phyloP scores from a whole-genome alignment of 1,140 invertebrate species.

The Caligus rogercresseyi region DNA sequence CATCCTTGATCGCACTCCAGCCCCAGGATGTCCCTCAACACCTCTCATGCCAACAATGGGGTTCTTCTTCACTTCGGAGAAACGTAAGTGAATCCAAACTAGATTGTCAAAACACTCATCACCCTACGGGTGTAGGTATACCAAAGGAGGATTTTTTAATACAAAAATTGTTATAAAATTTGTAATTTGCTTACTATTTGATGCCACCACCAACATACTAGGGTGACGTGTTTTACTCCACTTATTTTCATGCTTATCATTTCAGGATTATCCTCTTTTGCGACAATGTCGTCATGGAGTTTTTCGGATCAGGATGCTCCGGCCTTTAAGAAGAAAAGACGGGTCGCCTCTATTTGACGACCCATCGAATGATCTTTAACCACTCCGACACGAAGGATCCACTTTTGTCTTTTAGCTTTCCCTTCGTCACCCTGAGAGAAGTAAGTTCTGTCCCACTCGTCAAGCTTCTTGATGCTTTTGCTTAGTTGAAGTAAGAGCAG shows the following conservation, averaged over 20 bases:
- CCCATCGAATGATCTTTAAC: conserved; percentile 82
- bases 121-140: not conserved
- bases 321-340: conserved; percentile 65
- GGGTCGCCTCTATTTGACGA: conserved; percentile 80
- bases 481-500: too few relatives aligned
- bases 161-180: conserved; percentile 20
- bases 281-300: conserved; percentile 71
- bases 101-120: not conserved
- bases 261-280: conserved; percentile 73
- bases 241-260: too few relatives aligned
- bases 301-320: conserved; percentile 51
- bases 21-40: conserved; percentile 91
- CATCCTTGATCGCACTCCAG: too few relatives aligned
- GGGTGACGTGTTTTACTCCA: too few relatives aligned
- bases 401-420: conserved; percentile 84
- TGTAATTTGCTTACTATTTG: too few relatives aligned
- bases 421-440: conserved; percentile 72
- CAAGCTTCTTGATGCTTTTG: too few relatives aligned
- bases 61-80: conserved; percentile 79
- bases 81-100: conserved; percentile 50
- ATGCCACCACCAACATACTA: not conserved
- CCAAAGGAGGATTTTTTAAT: not conserved
- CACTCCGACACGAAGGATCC: conserved; percentile 53
- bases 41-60: conserved; percentile 74
- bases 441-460: too few relatives aligned